Evolutionary conservation across 1,140 invertebrate species (phyloP).

Genomic region (Eriosoma lanigerum): DNA sequence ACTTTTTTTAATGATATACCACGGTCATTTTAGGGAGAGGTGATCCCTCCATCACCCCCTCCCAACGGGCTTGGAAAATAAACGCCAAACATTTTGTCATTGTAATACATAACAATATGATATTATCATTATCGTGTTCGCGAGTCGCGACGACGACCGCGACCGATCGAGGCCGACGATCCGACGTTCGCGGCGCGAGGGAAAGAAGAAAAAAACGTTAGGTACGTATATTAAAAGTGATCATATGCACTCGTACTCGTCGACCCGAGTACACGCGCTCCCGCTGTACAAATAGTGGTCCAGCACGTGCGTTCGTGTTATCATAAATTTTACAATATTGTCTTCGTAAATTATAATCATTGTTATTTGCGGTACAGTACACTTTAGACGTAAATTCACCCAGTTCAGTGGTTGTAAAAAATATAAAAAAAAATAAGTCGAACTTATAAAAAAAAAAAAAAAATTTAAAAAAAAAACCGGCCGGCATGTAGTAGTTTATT

Average conservation of each 20-base stretch:
- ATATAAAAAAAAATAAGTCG: too few species aligned
- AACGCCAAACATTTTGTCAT: too few species aligned
- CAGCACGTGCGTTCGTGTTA: slow-evolving; percentile 35
- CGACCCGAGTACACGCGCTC: slow-evolving; percentile 45
- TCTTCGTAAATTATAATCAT: not conserved
- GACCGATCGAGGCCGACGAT: slow-evolving; percentile 27
- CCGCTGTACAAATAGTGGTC: slow-evolving; percentile 5
- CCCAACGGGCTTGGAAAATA: too few species aligned
- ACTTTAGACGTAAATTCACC: too few species aligned
- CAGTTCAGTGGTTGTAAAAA: too few species aligned
- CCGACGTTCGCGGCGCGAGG: not conserved
- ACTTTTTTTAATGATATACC: too few species aligned
- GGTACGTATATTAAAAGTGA: not conserved
- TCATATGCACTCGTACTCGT: slow-evolving; percentile 33
- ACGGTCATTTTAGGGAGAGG: too few species aligned
- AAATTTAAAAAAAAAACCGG: not conserved
- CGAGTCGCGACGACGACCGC: not conserved
- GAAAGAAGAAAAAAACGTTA: slow-evolving; percentile 39
- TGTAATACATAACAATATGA: not conserved
- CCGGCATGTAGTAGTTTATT: slow-evolving; percentile 1
- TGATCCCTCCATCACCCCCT: too few species aligned
- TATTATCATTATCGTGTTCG: slow-evolving; percentile 8
- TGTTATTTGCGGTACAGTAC: not conserved
- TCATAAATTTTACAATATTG: not conserved
- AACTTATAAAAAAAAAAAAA: too few species aligned